These are phyloP conservation scores for Halictus quadricinctus DNA, from an alignment of 2,888 invertebrate species.

Conservation along the genomic window DNA sequence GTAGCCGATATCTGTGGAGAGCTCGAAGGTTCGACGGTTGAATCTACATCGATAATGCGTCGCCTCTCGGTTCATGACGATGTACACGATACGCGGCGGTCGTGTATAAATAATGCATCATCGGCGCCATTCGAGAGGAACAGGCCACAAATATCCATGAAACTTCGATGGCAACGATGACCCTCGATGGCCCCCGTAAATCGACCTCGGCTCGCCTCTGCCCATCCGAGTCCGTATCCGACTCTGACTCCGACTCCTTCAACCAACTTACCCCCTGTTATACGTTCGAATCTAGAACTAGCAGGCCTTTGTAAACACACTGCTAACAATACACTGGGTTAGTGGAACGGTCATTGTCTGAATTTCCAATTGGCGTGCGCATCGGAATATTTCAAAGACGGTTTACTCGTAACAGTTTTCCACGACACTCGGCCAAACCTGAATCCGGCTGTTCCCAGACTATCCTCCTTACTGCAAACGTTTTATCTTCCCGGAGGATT, in stretches of 20 bases:
- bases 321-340: conserved; percentile 22
- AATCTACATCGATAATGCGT: conserved; percentile 60
- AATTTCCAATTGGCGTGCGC: neutral
- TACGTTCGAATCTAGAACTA: conserved; percentile 34
- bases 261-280: neutral
- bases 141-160: conserved; percentile 75
- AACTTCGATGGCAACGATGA: conserved; percentile 75
- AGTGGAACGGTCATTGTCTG: conserved; percentile 18
- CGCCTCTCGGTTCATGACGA: conserved; percentile 56
- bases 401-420: neutral
- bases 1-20: conserved; percentile 24
- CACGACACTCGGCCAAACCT: neutral
- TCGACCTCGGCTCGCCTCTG: conserved; percentile 45
- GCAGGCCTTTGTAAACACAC: conserved; percentile 16
- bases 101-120: conserved; percentile 75
- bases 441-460: neutral
- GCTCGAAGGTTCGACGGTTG: conserved; percentile 27
- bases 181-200: conserved; percentile 69
- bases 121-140: conserved; percentile 57
- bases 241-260: neutral
- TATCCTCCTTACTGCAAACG: neutral
- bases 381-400: neutral
- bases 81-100: conserved; percentile 56
- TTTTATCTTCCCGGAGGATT: neutral
- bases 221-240: neutral